Evolutionary conservation across 2,888 invertebrate species (phyloP).

Genomic region (Tetragonisca angustula): DNA sequence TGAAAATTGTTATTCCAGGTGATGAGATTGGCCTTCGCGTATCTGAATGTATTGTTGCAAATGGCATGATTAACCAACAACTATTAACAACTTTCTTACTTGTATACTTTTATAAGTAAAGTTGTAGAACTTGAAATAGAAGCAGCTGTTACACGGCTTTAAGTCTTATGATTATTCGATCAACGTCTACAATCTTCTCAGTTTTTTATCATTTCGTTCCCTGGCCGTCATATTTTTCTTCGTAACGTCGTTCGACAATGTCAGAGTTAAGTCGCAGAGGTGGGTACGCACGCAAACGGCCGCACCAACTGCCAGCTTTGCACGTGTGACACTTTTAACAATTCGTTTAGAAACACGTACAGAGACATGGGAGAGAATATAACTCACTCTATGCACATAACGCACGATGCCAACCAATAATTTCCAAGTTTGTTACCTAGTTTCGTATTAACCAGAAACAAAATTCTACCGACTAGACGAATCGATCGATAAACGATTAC

Average conservation of each 20-base stretch:
- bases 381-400: not conserved
- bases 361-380: not conserved
- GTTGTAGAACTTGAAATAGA: not conserved
- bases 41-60: slow-evolving; percentile 1
- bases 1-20: not conserved
- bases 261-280: not conserved
- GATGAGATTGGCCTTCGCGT: not conserved
- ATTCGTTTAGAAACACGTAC: not conserved
- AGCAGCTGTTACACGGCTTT: not conserved
- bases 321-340: not conserved
- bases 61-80: not conserved
- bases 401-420: not conserved
- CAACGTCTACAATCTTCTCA: not conserved
- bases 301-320: not conserved
- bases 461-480: not conserved
- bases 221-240: not conserved
- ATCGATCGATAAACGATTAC: not conserved
- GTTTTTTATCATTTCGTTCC: not conserved
- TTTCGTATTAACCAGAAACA: not conserved
- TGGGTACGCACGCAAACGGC: no score
- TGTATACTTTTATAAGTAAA: not conserved
- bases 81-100: not conserved
- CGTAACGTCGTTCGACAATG: not conserved
- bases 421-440: not conserved
- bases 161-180: not conserved